Percentiles rank a stretch among this genome's conserved stretches.
phyloP scores from a whole-genome alignment of 2,113 vertebrate species.

The Semnornis frantzii region DNA sequence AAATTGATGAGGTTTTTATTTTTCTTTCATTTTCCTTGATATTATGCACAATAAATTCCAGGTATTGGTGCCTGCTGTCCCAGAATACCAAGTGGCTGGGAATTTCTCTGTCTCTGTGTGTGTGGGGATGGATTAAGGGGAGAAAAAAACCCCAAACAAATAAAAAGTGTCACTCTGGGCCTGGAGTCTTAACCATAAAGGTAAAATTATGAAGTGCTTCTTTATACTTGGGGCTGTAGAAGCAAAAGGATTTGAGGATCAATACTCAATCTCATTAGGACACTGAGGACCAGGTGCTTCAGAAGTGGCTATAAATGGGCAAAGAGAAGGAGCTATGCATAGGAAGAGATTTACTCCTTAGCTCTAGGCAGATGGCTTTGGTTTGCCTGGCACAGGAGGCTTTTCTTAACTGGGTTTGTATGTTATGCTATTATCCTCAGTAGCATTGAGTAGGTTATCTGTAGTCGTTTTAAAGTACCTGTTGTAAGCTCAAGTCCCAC shows the following conservation, averaged over 20 bases:
- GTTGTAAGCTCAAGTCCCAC: background rate
- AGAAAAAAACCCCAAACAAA: background rate
- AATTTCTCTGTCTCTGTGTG: background rate
- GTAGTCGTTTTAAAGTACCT: background rate
- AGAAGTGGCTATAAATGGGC: background rate
- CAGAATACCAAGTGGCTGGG: background rate
- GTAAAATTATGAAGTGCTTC: background rate
- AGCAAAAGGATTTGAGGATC: conserved; percentile 15
- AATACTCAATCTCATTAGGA: background rate
- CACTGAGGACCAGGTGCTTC: background rate
- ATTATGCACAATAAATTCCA: conserved; percentile 10
- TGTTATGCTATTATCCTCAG: background rate
- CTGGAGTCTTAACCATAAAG: background rate
- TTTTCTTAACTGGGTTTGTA: background rate
- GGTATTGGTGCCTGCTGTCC: background rate
- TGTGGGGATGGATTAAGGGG: background rate
- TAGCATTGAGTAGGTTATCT: background rate
- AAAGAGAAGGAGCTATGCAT: background rate
- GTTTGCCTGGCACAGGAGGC: background rate
- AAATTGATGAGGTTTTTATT: background rate
- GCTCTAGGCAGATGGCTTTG: background rate
- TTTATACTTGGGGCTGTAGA: background rate
- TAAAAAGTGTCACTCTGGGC: background rate
- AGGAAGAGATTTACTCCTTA: background rate
- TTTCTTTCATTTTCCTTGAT: background rate